These are phyloP conservation scores for Metaphire vulgaris DNA, from an alignment of 1,140 invertebrate genomes.

Conservation along the genomic window DNA sequence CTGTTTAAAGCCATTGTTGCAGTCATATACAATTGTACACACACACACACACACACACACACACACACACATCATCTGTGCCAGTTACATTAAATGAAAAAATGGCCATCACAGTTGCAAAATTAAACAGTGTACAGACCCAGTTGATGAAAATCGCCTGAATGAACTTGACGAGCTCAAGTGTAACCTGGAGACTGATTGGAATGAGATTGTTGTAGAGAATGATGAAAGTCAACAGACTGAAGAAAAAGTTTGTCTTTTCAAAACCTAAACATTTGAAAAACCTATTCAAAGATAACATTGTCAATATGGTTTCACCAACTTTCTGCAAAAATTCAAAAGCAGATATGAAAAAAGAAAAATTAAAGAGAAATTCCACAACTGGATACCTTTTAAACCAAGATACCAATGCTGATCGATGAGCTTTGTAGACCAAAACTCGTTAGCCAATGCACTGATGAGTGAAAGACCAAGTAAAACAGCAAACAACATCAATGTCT, in stretches of 20 bases:
- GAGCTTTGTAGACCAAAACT: constrained; percentile 67
- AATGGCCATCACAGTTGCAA: not conserved
- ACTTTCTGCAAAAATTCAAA: too few relatives aligned
- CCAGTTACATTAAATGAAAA: too few relatives aligned
- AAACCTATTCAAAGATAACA: too few relatives aligned
- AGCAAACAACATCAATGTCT: constrained; percentile 85
- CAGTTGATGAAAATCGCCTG: constrained; percentile 59
- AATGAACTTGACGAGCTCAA: constrained; percentile 95
- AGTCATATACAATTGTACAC: not conserved
- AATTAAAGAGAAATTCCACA: too few relatives aligned
- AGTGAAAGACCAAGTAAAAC: constrained; percentile 82
- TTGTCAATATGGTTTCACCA: too few relatives aligned
- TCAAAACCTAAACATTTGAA: constrained; percentile 19
- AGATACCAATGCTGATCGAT: constrained; percentile 71
- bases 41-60: not conserved
- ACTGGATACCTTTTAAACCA: constrained; percentile 66
- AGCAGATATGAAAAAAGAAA: too few relatives aligned
- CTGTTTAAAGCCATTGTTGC: too few relatives aligned
- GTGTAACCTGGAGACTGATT: constrained; percentile 95
- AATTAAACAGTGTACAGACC: constrained; percentile 36
- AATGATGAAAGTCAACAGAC: constrained; percentile 97
- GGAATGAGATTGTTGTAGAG: constrained; percentile 99
- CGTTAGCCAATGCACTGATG: constrained; percentile 78
- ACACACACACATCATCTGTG: too few relatives aligned
- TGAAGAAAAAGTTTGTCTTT: constrained; percentile 80